Evolutionary conservation across 2,797 vertebrate species (phyloP).

Genomic region (Amblyopsis hoosieri): DNA sequence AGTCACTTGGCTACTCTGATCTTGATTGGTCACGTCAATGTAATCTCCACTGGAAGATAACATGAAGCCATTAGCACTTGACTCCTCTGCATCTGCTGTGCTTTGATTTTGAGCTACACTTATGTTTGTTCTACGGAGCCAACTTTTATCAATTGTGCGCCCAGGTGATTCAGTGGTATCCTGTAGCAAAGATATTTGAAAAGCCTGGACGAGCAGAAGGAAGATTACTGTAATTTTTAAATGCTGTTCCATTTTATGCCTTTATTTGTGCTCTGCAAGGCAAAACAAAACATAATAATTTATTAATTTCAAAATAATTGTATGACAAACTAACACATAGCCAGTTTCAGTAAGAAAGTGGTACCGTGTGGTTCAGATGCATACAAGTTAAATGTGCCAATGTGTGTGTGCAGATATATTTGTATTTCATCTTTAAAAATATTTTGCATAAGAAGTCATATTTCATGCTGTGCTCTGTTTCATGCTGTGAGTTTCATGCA

Average conservation of each 20-base stretch:
- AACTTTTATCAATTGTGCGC: conserved; percentile 36
- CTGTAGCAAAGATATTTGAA: conserved; percentile 39
- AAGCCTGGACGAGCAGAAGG: conserved; percentile 55
- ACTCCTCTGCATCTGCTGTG: not conserved
- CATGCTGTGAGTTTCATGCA: no score
- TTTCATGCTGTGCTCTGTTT: no score
- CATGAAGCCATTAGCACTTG: conserved; percentile 25
- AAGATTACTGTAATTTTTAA: conserved; percentile 40
- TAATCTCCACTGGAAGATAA: not conserved
- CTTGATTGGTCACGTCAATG: not conserved
- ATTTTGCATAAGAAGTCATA: no score
- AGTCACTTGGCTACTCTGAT: conserved; percentile 2
- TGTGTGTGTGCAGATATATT: no score
- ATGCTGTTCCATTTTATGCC: conserved; percentile 45
- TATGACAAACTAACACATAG: not conserved
- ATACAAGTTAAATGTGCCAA: no score
- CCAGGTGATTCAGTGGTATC: conserved; percentile 39
- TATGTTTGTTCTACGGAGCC: conserved; percentile 29
- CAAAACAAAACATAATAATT: conserved; percentile 18
- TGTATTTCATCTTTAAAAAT: no score
- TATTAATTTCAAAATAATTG: not conserved
- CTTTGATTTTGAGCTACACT: not conserved
- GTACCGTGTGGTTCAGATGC: no score
- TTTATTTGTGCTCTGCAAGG: conserved; percentile 47
- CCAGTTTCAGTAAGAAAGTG: not conserved